Evolutionary conservation across 2,888 invertebrate genomes (phyloP), one percentile per base, ranked within the genome.

Genomic region (Nomada flava): DNA sequence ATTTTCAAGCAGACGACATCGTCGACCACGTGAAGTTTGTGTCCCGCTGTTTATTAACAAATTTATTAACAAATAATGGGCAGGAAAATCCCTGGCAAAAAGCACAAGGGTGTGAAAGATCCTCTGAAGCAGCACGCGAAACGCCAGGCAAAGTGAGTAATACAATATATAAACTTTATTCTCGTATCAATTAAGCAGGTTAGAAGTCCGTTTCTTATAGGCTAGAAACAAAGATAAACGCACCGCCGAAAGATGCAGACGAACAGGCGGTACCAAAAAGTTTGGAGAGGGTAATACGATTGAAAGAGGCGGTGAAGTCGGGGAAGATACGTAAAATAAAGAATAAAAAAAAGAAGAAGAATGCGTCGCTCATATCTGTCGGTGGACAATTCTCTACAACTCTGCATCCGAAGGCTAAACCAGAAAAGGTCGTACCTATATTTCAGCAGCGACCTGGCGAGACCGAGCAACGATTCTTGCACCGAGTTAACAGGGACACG

Each of bases 51-150:
- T 81, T 64, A 7, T 59, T 23, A 2, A 0, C 11, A 3, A 11
- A 70, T 81, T 81, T 64, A 7, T 59, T 23, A 2, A 0, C 11
- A 3, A 11, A 70, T 62, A 93, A 96, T 96, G 96, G 96, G 96
- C 64, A 94, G 97, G 65, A 97, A 97, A 95, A 97, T 97, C 91
- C 97, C 97, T 42, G 96, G 96, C 42, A 96, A 96, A 88, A 97
- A 97, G 93, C 97, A 97, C 90, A 95, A 95, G 83, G 97, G 97
- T 29, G 95, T 97, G 1, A 96, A 96, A 91, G 97, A 98, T 94
- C 97, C 97, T 1, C 92, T 96, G 36, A 95, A 96, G 89, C 97
- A 98, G 92, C 95, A 95, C 84, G 96, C 95, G 10, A 94, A 94
- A 88, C 95, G 96, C 83, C 92, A 95, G 67, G 94, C 95, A 88